Percentiles rank a stretch among this genome's conserved stretches.
Conservation (phyloP, 1,140 invertebrate species). For the Vanessa atalanta region DNA sequence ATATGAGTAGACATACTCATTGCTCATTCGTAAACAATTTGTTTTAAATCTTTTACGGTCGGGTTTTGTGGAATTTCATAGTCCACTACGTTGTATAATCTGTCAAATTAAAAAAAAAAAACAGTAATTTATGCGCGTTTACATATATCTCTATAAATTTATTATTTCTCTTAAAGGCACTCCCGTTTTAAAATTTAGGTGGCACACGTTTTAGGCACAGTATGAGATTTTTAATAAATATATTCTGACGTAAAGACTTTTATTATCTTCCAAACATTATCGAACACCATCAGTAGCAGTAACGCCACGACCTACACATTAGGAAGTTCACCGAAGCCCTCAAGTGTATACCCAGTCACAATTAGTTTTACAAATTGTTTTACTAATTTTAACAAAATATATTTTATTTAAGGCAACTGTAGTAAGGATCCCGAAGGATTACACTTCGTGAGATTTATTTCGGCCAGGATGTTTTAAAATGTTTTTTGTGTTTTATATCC, state of each 20-base stretch:
- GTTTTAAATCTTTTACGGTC: too few species aligned
- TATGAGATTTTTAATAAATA: constrained; percentile 6
- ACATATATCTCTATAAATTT: neutral
- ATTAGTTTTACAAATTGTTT: constrained; percentile 3
- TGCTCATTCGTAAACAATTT: too few species aligned
- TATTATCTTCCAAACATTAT: too few species aligned
- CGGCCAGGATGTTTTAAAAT: neutral
- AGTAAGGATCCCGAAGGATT: constrained; percentile 52
- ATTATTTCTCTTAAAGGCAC: constrained; percentile 17
- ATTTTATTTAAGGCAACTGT: constrained; percentile 27
- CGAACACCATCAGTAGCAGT: too few species aligned
- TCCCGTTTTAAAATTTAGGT: constrained; percentile 1
- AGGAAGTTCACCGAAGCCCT: too few species aligned
- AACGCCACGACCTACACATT: too few species aligned
- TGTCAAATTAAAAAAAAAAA: neutral
- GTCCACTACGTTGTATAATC: neutral
- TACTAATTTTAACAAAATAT: constrained; percentile 6
- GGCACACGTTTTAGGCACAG: constrained; percentile 34
- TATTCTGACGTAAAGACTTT: neutral
- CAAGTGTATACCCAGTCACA: too few species aligned
- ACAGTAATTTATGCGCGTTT: neutral
- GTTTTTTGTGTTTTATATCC: too few species aligned
- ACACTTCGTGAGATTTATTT: constrained; percentile 58
- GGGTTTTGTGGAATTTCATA: too few species aligned
- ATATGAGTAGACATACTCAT: too few species aligned